Percentiles rank a stretch among this genome's conserved stretches.
These are phyloP conservation scores for Characodon lateralis DNA, from an alignment of 2,797 vertebrate species.

Conservation along the genomic window DNA sequence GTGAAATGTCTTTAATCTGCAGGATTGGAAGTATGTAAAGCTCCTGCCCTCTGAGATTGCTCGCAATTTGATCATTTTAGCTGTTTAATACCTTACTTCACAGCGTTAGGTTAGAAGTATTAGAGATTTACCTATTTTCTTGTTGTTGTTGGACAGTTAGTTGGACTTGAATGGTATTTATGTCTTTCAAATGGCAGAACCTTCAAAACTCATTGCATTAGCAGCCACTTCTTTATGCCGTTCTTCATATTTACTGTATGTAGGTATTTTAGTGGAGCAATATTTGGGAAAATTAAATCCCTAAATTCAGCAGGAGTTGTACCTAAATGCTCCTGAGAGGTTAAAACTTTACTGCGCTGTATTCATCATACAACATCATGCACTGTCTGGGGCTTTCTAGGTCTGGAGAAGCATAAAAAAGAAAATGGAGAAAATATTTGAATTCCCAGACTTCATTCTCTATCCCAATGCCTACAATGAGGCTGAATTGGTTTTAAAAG, in stretches of 20 bases:
- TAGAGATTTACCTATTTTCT: background rate
- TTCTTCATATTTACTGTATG: background rate
- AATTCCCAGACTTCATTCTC: background rate
- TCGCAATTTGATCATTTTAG: too few species aligned
- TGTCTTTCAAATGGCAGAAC: background rate
- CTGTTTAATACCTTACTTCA: background rate
- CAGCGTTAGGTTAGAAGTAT: background rate
- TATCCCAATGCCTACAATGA: background rate
- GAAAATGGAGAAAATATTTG: background rate
- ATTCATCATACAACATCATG: background rate
- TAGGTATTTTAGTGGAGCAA: background rate
- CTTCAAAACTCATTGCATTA: background rate
- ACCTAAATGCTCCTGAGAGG: background rate
- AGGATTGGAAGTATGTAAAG: background rate
- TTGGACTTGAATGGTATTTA: background rate
- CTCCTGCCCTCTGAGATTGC: background rate
- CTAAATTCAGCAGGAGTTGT: background rate
- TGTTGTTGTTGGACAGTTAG: background rate
- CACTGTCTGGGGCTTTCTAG: background rate
- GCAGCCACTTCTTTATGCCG: background rate
- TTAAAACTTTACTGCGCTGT: background rate
- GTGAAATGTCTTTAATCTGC: background rate
- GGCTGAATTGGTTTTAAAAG: too few species aligned
- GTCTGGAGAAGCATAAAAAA: background rate
- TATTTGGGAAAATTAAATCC: background rate